Percentiles rank a stretch among this genome's conserved stretches.
These are phyloP conservation scores for Octodonta nipae DNA, from an alignment of 2,888 invertebrate genomes.

Conservation along the genomic window DNA sequence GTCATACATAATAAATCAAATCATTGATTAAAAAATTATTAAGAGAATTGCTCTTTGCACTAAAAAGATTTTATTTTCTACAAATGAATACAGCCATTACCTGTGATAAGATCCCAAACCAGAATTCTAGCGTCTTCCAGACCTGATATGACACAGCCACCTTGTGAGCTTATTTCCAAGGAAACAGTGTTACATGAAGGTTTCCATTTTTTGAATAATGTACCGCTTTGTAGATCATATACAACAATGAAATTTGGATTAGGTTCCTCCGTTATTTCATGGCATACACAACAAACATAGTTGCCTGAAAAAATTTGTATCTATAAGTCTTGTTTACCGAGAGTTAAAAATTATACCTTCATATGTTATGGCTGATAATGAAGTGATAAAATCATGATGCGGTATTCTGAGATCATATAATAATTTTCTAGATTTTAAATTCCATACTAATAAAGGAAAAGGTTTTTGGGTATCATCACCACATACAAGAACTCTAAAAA, in stretches of 20 bases:
- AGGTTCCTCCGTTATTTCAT: conserved; percentile 61
- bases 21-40: too few relatives aligned
- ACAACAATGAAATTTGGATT: conserved; percentile 81
- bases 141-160: conserved; percentile 72
- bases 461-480: conserved; percentile 89
- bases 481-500: conserved; percentile 63
- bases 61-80: too few relatives aligned
- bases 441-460: conserved; percentile 81
- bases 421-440: conserved; percentile 67
- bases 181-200: conserved; percentile 71
- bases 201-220: conserved; percentile 84
- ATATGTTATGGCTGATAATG: conserved; percentile 69
- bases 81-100: too few relatives aligned
- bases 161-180: conserved; percentile 71
- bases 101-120: conserved; percentile 77
- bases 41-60: too few relatives aligned
- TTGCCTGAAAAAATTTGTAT: conserved; percentile 45
- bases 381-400: conserved; percentile 77
- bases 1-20: background rate
- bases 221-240: conserved; percentile 80
- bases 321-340: too few relatives aligned
- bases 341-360: too few relatives aligned
- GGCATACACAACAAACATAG: conserved; percentile 56
- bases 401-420: conserved; percentile 77
- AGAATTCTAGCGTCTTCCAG: conserved; percentile 69